A percentile compares a stretch with the other conserved stretches of the same genome.
Conservation (phyloP, 2,888 invertebrate species). For the Timema podura region DNA sequence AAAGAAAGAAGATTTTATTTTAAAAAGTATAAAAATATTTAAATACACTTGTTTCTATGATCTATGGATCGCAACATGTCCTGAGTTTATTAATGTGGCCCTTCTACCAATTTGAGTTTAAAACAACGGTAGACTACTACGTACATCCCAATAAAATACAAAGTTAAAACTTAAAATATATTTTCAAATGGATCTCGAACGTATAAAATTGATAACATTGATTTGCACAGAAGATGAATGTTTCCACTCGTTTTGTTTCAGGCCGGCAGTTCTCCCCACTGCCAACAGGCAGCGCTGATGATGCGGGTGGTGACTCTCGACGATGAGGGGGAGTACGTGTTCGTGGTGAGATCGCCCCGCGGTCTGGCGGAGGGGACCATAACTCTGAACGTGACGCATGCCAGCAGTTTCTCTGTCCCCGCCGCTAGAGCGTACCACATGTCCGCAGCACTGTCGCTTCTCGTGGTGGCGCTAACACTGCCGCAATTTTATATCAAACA, state of each 20-base stretch:
- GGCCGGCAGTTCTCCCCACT: conserved; percentile 54
- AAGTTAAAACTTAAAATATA: too few relatives aligned
- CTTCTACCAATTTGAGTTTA: too few relatives aligned
- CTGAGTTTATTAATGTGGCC: too few relatives aligned
- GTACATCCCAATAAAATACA: too few relatives aligned
- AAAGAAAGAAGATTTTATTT: too few relatives aligned
- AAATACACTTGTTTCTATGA: too few relatives aligned
- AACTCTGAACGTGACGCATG: conserved; percentile 55
- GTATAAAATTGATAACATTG: too few relatives aligned
- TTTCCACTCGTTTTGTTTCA: conserved; percentile 41
- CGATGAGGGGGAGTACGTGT: conserved; percentile 60
- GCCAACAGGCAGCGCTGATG: conserved; percentile 56
- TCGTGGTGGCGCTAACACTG: background rate
- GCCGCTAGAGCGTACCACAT: conserved; percentile 20
- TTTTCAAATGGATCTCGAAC: too few relatives aligned
- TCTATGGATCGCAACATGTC: too few relatives aligned
- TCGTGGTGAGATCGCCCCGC: conserved; percentile 58
- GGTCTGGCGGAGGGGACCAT: conserved; percentile 61
- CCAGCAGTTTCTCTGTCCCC: conserved; percentile 26
- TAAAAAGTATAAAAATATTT: too few relatives aligned
- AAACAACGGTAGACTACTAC: too few relatives aligned
- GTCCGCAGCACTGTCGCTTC: conserved; percentile 9
- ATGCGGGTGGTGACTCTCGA: conserved; percentile 53
- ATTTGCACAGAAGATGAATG: too few relatives aligned
- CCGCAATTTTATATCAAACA: conserved; percentile 12